phyloP scores from a whole-genome alignment of 2,113 vertebrate genomes.

The Sardina pilchardus region DNA sequence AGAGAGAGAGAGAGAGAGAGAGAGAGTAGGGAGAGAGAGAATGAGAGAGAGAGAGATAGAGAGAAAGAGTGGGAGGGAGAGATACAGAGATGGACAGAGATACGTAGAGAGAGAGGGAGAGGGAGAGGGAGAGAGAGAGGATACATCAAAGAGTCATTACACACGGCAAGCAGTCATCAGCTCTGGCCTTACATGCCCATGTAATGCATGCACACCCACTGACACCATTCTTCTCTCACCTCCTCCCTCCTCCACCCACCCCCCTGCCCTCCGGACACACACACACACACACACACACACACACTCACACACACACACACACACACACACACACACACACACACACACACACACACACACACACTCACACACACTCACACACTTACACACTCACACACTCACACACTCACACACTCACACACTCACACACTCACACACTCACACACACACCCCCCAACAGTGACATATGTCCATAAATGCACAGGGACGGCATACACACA shows the following conservation, averaged over 20 bases:
- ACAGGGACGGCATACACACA: slow-evolving; percentile 42
- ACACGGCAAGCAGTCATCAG: slow-evolving; percentile 46
- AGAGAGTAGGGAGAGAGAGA: neutral
- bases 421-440: neutral
- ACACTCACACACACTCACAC: slow-evolving; percentile 20
- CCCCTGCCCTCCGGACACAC: neutral
- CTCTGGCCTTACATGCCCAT: slow-evolving; percentile 47
- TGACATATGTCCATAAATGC: slow-evolving; percentile 46
- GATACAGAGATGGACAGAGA: neutral
- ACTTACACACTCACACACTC: slow-evolving; percentile 21
- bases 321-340: too few relatives aligned
- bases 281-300: slow-evolving; percentile 19
- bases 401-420: neutral
- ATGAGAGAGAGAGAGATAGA: neutral
- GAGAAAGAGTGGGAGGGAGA: neutral
- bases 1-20: neutral
- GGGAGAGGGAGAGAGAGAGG: neutral
- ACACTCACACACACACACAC: slow-evolving; percentile 45
- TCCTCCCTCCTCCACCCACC: slow-evolving; percentile 15
- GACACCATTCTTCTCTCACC: slow-evolving; percentile 6
- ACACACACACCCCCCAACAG: slow-evolving; percentile 37
- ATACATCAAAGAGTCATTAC: slow-evolving; percentile 47
- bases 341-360: too few relatives aligned
- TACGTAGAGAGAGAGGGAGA: neutral
- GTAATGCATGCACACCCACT: slow-evolving; percentile 47